These are phyloP conservation scores for Hycleus cichorii DNA, from an alignment of 1,140 invertebrate genomes.

Conservation along the genomic window DNA sequence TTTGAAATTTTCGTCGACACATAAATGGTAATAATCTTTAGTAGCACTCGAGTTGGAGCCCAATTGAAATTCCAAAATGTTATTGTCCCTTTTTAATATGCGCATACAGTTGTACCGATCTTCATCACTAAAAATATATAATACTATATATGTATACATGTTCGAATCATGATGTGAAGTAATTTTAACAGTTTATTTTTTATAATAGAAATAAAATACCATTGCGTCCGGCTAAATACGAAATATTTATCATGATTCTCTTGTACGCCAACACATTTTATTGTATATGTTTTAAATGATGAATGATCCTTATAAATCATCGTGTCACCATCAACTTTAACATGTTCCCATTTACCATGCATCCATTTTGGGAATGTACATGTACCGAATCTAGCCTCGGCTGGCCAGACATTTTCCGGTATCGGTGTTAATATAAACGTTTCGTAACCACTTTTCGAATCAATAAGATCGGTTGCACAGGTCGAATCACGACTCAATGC, in stretches of 20 bases:
- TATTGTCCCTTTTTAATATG: constrained; percentile 55
- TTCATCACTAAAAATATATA: constrained; percentile 50
- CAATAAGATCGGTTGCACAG: constrained; percentile 51
- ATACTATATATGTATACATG: not conserved
- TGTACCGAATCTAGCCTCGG: constrained; percentile 28
- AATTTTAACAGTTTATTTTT: not conserved
- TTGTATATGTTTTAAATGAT: constrained; percentile 58
- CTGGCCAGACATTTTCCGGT: constrained; percentile 38
- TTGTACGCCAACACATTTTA: constrained; percentile 47
- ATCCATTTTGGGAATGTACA: constrained; percentile 59
- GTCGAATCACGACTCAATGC: constrained; percentile 64
- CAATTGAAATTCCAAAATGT: constrained; percentile 60
- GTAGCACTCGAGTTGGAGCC: constrained; percentile 38
- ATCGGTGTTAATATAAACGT: constrained; percentile 47
- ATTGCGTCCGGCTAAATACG: constrained; percentile 49
- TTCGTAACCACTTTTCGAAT: constrained; percentile 54
- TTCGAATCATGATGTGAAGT: not conserved
- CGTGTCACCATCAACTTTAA: constrained; percentile 52
- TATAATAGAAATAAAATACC: constrained; percentile 34
- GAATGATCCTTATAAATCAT: constrained; percentile 57
- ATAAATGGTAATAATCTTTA: constrained; percentile 38
- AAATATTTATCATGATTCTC: constrained; percentile 42
- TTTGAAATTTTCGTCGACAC: constrained; percentile 44
- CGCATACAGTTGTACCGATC: constrained; percentile 57
- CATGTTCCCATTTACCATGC: constrained; percentile 58